Conservation (phyloP, 2,113 vertebrate species). For the Bambusicola thoracicus region DNA sequence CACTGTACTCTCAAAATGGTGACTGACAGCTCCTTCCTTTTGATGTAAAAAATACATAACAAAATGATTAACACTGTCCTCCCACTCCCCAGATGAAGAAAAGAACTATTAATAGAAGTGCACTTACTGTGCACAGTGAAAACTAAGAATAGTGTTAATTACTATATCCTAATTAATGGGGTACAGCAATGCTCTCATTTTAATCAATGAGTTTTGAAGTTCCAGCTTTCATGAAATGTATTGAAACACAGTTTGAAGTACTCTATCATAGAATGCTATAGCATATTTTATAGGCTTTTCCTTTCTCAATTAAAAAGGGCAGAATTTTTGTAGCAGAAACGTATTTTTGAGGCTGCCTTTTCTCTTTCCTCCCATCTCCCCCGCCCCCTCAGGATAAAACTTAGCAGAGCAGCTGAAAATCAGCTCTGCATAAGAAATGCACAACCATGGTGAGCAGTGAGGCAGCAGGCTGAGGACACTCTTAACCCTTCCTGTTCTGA, state of each 20-base stretch:
- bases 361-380: too few species aligned
- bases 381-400: slow-evolving; percentile 14
- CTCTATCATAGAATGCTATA: not conserved
- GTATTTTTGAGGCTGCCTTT: not conserved
- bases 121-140: not conserved
- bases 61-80: not conserved
- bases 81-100: not conserved
- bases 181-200: not conserved
- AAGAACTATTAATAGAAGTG: not conserved
- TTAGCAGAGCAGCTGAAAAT: slow-evolving; percentile 10
- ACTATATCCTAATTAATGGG: slow-evolving; percentile 27
- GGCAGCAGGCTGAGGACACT: not conserved
- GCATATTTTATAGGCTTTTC: not conserved
- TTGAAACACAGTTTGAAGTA: not conserved
- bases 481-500: not conserved
- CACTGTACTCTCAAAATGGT: not conserved
- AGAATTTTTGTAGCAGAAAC: slow-evolving; percentile 33
- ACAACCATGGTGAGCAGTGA: not conserved
- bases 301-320: not conserved
- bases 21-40: not conserved
- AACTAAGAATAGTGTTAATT: slow-evolving; percentile 22
- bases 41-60: not conserved
- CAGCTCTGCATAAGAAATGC: slow-evolving; percentile 11
- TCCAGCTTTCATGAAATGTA: not conserved
- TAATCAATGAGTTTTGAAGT: slow-evolving; percentile 25